Base-by-base conservation (phyloP, 2,113 vertebrate genomes). In the Caretta caretta region DNA sequence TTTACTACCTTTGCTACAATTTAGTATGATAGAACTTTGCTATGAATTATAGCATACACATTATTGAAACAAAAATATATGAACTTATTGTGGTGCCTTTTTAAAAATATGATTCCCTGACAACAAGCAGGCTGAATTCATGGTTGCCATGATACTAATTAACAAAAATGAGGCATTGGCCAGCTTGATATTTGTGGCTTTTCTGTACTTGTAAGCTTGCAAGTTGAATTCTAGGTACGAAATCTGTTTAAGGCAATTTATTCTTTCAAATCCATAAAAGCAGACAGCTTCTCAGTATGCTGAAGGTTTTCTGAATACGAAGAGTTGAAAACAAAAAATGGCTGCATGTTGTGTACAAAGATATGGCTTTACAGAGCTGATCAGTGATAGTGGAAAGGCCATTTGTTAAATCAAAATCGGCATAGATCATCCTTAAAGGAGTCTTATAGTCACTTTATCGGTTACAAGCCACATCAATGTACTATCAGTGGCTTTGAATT, bases 21-120 rank as follows among this genome's bases (percentile, higher is more conserved):
- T 22, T 50, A 8, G 50, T 82, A 22, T 62, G 25, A 13, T 69
- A 76, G 76, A 87, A 38, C 8, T 46, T 4, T 38, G 42, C 6
- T 65, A 46, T 54, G 27, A 38, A 86, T 88, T 90, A 38, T 78
- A 38, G 46, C 38, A 35, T 31, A 46, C 4, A 0, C 12, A 29
- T 88, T 90, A 38, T 80, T n/a, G 35, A 87, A 81, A 27, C 24
- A 69, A 42, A 48, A 31, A 29, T 12, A 0, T 78, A 35, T 93
- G 80, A 89, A 82, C 93, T 95, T 54, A 62, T 8, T 87, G 27
- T 94, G 50, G 31, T 79, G 84, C 91, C 75, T 93, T 94, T 76
- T 80, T 38, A 2, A 72, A 72, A 72, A 90, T 46, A 84, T 53
- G 88, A 80, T 95, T 87, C 80, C 72, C 56, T 91, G 90, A 62